Evolutionary conservation across 2,113 vertebrate species (phyloP), one percentile per base, ranked within the genome.

Genomic region (Hyperopisus bebe): DNA sequence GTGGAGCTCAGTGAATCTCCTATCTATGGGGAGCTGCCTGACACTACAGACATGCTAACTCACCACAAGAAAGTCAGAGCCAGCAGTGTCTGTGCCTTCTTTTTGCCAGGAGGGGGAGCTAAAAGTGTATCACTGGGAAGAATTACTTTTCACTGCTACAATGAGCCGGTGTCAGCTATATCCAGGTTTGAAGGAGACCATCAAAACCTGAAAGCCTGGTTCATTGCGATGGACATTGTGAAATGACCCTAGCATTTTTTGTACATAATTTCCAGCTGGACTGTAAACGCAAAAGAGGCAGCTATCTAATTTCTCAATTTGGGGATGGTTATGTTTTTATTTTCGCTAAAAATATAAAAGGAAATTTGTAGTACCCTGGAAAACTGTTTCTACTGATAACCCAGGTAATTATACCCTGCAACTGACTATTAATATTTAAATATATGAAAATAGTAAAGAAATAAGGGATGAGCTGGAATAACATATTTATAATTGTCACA

Each of bases 41-140:
- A 53, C 48, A 31, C n/a, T 27, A 7, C 47, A 21, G 48, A 51
- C 47, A 51, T 86, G 85, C 48, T 51, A 27, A 31, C 9, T 31
- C n/a, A 35, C n/a, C 31, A 35, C 11, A 17, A 86, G 42, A 51
- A 47, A 31, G 46, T 15, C 10, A 87, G 24, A 19, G 24, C 10
- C 15, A 8, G 85, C n/a, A n/a, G n/a, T 19, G 48, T 2, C 27
- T 51, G 5, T 87, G 31, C 10, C 85, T 55, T 35, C 85, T 19
- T 35, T n/a, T 50, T 35, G 48, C 85, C 85, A 87, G 85, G 5
- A 87, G 85, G 85, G 48, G 85, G 85, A 51, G 85, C 85, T 87
- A 87, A 53, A 55, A 87, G 50, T 53, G 31, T 87, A 50, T 55
- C 82, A 84, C 82, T 84, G 42, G 9, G 42, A 82, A 46, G 77